Percentiles rank a stretch among this genome's conserved stretches.
Evolutionary conservation across 1,140 invertebrate genomes (phyloP).

Genomic region (silkworm (Bombyx mori)): DNA sequence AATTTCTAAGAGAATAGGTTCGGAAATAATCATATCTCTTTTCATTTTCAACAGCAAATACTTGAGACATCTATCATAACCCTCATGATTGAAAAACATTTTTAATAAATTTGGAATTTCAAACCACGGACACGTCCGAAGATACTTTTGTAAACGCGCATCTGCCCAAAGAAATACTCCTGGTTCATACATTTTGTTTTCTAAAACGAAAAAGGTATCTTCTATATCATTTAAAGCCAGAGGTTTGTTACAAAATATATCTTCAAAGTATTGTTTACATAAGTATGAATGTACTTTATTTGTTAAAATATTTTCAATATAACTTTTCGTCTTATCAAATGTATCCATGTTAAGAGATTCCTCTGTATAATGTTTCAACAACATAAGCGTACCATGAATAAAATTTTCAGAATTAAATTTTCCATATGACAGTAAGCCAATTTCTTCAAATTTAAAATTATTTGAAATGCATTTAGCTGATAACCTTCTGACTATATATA

Average conservation of each 20-base stretch:
- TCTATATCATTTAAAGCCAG: constrained; percentile 17
- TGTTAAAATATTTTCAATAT: constrained; percentile 15
- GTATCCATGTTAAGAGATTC: constrained; percentile 11
- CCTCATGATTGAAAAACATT: constrained; percentile 25
- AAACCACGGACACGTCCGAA: constrained; percentile 27
- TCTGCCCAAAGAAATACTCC: constrained; percentile 40
- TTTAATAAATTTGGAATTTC: constrained; percentile 26
- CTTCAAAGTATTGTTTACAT: constrained; percentile 31
- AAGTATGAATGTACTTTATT: constrained; percentile 33
- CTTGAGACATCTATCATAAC: constrained; percentile 38
- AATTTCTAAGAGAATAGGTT: constrained; percentile 23
- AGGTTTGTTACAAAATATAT: constrained; percentile 12
- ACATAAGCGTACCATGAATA: constrained; percentile 49
- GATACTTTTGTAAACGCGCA: constrained; percentile 23
- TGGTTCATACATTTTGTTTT: constrained; percentile 23
- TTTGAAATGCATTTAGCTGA: constrained; percentile 51
- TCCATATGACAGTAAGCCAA: constrained; percentile 25
- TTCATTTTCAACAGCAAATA: constrained; percentile 30
- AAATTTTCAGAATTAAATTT: constrained; percentile 39
- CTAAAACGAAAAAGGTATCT: constrained; percentile 22
- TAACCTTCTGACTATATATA: constrained; percentile 53
- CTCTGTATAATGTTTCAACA: constrained; percentile 33
- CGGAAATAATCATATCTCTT: constrained; percentile 11
- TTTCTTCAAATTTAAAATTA: constrained; percentile 33
- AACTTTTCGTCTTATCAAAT: constrained; percentile 16